A percentile compares a stretch with the other conserved stretches of the same genome.
Evolutionary conservation across 2,113 vertebrate genomes (phyloP).

Genomic region (Phalacrocorax aristotelis): DNA sequence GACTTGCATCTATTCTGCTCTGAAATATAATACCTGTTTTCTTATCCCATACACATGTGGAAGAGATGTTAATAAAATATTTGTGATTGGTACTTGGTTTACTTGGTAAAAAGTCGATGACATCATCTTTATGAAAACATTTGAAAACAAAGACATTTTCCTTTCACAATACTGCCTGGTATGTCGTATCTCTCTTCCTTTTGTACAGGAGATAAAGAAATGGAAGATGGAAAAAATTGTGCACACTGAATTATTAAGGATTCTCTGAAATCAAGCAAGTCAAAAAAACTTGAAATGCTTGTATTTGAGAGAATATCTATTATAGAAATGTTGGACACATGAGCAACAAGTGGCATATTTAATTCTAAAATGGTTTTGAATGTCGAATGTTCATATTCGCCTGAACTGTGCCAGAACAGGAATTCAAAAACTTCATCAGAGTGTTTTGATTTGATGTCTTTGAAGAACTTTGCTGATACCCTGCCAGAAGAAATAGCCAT

Average conservation of each 20-base stretch:
- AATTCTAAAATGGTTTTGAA: background rate
- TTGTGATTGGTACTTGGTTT: background rate
- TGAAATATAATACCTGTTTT: background rate
- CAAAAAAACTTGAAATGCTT: background rate
- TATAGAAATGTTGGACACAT: background rate
- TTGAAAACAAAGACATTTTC: background rate
- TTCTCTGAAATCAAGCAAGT: background rate
- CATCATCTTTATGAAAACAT: background rate
- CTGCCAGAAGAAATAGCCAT: constrained; percentile 7
- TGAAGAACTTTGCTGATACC: background rate
- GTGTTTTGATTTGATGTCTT: constrained; percentile 19
- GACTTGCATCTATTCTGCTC: background rate
- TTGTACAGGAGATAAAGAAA: background rate
- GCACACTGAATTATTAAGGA: background rate
- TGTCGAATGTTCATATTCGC: background rate
- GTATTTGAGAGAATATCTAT: background rate
- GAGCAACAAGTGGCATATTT: background rate
- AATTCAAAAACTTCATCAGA: background rate
- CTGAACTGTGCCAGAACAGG: background rate
- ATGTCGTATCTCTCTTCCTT: background rate
- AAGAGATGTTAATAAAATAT: background rate
- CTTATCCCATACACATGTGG: accelerated
- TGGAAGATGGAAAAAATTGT: background rate
- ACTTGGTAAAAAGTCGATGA: background rate
- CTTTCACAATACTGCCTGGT: background rate